A percentile compares a stretch with the other conserved stretches of the same genome.
Evolutionary conservation across 2,888 invertebrate species (phyloP).

Genomic region (Gortyna flavago): DNA sequence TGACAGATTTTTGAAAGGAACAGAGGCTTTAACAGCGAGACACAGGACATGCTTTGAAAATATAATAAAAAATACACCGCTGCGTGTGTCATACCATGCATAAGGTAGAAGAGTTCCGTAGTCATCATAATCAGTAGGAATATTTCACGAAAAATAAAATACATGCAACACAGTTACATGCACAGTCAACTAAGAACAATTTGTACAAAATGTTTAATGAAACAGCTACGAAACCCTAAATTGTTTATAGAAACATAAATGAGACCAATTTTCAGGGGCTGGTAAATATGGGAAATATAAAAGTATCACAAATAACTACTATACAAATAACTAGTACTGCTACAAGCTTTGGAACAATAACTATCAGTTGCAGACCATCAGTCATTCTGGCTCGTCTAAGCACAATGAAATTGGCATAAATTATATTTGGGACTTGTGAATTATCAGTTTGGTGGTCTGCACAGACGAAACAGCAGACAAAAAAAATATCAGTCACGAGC

Average conservation of each 20-base stretch:
- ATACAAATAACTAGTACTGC: conserved; percentile 18
- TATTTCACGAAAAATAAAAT: conserved; percentile 37
- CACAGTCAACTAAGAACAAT: conserved; percentile 17
- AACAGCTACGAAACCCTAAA: background rate
- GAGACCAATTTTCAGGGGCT: conserved; percentile 7
- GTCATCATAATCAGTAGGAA: background rate
- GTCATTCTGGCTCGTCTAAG: background rate
- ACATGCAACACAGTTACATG: conserved; percentile 37
- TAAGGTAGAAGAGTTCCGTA: conserved; percentile 16
- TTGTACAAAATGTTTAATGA: conserved; percentile 18
- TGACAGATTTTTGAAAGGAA: conserved; percentile 34
- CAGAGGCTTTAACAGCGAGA: conserved; percentile 28
- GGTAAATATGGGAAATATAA: background rate
- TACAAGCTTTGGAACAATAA: conserved; percentile 27
- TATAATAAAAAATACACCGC: conserved; percentile 11
- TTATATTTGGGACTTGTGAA: background rate
- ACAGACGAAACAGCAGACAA: background rate
- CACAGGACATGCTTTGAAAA: conserved; percentile 40
- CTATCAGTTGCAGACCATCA: conserved; percentile 1
- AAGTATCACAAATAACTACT: conserved; percentile 1
- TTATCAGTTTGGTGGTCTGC: background rate
- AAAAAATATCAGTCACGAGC: background rate
- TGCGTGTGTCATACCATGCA: conserved; percentile 33
- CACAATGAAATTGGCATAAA: background rate
- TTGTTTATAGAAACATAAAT: conserved; percentile 1